Percentiles rank a stretch among this genome's conserved stretches.
Conservation (phyloP, 2,113 vertebrate genomes). For the Geococcyx californianus region DNA sequence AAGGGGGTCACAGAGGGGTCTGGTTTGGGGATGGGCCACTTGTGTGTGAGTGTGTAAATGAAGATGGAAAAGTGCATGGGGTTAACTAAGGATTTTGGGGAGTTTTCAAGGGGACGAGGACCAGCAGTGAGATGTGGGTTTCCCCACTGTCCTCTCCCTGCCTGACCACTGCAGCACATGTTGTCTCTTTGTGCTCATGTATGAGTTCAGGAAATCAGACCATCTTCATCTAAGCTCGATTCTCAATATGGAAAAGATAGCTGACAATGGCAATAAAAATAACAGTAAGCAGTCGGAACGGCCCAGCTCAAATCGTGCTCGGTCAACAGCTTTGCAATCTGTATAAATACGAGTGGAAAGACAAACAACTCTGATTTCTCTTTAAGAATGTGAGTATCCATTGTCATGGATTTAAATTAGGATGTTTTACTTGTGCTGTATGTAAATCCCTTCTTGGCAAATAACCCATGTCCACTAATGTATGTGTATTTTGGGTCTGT, state of each 20-base stretch:
- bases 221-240: background rate
- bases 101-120: background rate
- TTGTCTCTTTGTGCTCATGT: accelerated
- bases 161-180: accelerated
- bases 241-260: slow-evolving; percentile 11
- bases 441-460: slow-evolving; percentile 64
- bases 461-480: slow-evolving; percentile 62
- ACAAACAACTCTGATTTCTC: slow-evolving; percentile 67
- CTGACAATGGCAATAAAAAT: slow-evolving; percentile 50
- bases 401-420: slow-evolving; percentile 50
- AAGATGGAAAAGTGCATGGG: background rate
- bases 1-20: background rate
- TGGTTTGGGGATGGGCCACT: background rate
- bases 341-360: slow-evolving; percentile 45
- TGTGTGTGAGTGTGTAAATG: accelerated
- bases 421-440: slow-evolving; percentile 53
- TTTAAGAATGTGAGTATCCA: slow-evolving; percentile 55
- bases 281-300: slow-evolving; percentile 40
- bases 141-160: background rate
- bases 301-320: slow-evolving; percentile 40
- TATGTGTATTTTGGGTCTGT: slow-evolving; percentile 67
- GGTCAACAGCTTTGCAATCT: slow-evolving; percentile 68
- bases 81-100: background rate
- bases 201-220: background rate
- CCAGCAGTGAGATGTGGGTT: background rate